Conservation (phyloP, 2,113 vertebrate species). For the Narcine bancroftii region DNA sequence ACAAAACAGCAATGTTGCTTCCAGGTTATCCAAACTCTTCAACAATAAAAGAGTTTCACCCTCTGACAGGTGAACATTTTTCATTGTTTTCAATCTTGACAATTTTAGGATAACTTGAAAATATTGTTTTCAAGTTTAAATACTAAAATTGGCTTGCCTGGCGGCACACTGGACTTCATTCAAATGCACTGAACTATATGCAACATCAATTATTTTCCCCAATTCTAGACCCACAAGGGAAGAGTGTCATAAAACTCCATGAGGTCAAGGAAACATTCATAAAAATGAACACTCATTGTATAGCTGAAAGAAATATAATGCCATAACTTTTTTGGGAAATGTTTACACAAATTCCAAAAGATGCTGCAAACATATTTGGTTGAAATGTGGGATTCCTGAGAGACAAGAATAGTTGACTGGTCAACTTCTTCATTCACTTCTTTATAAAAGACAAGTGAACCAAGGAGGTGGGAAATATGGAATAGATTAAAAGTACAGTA, state of each 20-base stretch:
- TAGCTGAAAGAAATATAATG: neutral
- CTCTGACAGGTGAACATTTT: neutral
- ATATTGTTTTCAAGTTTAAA: neutral
- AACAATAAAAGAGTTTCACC: neutral
- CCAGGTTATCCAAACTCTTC: neutral
- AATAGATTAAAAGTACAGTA: neutral
- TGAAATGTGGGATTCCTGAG: neutral
- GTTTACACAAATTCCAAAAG: neutral
- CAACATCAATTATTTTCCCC: neutral
- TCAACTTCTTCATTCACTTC: neutral
- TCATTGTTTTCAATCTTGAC: neutral
- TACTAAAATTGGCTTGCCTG: neutral
- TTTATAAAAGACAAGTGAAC: neutral
- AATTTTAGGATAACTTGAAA: neutral
- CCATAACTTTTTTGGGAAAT: neutral
- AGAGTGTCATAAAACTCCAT: neutral
- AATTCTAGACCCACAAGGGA: too few relatives aligned
- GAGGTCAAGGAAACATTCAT: neutral
- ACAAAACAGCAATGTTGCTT: neutral
- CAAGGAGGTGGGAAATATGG: neutral
- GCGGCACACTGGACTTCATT: neutral
- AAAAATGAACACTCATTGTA: neutral
- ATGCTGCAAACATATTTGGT: neutral
- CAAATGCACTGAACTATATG: neutral
- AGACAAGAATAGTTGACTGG: neutral